Evolutionary conservation across 2,797 vertebrate species (phyloP).

Genomic region (Gallinago nigripennis): DNA sequence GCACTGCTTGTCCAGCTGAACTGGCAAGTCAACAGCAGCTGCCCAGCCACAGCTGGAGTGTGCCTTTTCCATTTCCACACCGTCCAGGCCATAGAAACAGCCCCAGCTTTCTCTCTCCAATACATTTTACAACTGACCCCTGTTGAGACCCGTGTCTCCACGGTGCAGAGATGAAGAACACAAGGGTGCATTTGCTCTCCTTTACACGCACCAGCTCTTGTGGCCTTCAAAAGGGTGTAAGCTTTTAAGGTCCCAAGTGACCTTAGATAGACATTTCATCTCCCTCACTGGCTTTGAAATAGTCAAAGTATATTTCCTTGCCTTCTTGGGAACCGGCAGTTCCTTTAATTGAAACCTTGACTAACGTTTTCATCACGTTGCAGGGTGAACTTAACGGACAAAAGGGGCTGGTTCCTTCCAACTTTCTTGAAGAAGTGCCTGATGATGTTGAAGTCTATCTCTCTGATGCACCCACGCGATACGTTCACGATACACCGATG

Average conservation of each 20-base stretch:
- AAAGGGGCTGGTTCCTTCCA: constrained; percentile 97
- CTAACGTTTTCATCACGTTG: accelerated
- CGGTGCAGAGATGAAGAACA: accelerated
- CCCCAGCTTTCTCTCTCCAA: neutral
- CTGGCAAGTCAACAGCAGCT: accelerated
- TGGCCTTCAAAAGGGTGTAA: accelerated
- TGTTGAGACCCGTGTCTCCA: neutral
- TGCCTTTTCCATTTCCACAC: accelerated
- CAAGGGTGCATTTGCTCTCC: no score
- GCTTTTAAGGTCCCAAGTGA: no score
- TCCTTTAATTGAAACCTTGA: neutral
- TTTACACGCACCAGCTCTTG: accelerated
- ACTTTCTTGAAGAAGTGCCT: constrained; percentile 99
- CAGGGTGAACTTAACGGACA: constrained; percentile 97
- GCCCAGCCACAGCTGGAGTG: neutral
- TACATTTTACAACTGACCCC: neutral
- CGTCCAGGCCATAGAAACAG: accelerated
- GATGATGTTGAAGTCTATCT: constrained; percentile 97
- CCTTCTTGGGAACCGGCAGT: accelerated
- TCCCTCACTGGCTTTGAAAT: neutral
- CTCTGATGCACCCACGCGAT: constrained; percentile 87
- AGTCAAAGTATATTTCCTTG: neutral
- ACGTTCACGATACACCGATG: constrained; percentile 82
- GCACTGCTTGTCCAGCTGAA: neutral
- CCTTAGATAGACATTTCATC: accelerated